These are phyloP conservation scores for Oreonectes daqikongensis DNA, from an alignment of 2,797 vertebrate species.

Conservation along the genomic window DNA sequence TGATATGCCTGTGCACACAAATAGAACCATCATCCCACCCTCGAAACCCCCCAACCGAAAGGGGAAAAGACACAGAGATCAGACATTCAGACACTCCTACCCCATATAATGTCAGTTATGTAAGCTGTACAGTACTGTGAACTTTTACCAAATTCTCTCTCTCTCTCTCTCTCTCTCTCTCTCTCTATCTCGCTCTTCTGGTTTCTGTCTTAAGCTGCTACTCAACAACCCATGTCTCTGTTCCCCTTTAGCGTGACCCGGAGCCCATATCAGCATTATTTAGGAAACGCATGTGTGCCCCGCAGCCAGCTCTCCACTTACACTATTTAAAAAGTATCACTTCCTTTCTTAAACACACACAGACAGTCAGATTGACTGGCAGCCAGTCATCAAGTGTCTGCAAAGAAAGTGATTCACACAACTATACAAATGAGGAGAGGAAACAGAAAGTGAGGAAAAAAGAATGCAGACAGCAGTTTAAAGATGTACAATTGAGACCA, in stretches of 20 bases:
- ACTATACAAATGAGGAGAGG: slow-evolving; percentile 16
- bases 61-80: slow-evolving; percentile 47
- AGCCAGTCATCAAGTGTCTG: slow-evolving; percentile 57
- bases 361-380: slow-evolving; percentile 58
- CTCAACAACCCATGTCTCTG: neutral
- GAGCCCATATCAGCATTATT: slow-evolving; percentile 31
- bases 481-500: neutral
- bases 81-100: slow-evolving; percentile 40
- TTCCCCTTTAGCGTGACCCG: slow-evolving; percentile 11
- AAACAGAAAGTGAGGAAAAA: slow-evolving; percentile 33
- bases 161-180: too few species aligned
- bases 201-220: neutral
- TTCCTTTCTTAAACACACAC: slow-evolving; percentile 55
- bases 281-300: slow-evolving; percentile 14
- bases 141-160: too few species aligned
- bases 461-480: slow-evolving; percentile 53
- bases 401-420: slow-evolving; percentile 67
- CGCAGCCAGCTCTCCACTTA: slow-evolving; percentile 13
- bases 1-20: slow-evolving; percentile 61
- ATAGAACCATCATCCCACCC: slow-evolving; percentile 37
- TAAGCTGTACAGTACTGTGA: slow-evolving; percentile 22
- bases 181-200: too few species aligned
- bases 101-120: slow-evolving; percentile 34
- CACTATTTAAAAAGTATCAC: slow-evolving; percentile 44
- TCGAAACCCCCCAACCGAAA: neutral